Conservation (phyloP, 2,888 invertebrate species). For the Drosophila lacicola region DNA sequence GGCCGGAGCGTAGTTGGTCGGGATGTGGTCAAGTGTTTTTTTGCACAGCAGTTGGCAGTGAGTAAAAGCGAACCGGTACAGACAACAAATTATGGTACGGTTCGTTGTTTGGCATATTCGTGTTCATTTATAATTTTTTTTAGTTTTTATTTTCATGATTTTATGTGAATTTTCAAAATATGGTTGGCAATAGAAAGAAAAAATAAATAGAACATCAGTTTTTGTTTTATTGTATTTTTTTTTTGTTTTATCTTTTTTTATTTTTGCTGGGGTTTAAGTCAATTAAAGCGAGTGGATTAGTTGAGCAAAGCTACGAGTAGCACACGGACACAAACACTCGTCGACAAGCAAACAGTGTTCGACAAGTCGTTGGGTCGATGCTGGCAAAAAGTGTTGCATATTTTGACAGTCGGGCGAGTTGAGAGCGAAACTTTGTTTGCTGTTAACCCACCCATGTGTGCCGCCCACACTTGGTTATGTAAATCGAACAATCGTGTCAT, state of each 20-base stretch:
- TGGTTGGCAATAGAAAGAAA: slow-evolving; percentile 77
- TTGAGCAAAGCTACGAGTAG: slow-evolving; percentile 23
- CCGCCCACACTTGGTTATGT: slow-evolving; percentile 42
- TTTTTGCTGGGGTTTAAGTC: slow-evolving; percentile 23
- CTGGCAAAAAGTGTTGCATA: slow-evolving; percentile 42
- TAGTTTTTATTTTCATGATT: slow-evolving; percentile 39
- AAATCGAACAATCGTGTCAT: slow-evolving; percentile 71
- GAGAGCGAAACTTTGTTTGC: slow-evolving; percentile 33
- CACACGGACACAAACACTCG: neutral
- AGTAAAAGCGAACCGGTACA: slow-evolving; percentile 82
- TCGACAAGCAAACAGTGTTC: slow-evolving; percentile 14
- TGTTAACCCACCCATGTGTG: slow-evolving; percentile 18
- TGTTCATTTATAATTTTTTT: slow-evolving; percentile 26
- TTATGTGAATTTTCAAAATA: slow-evolving; percentile 50
- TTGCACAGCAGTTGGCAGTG: slow-evolving; percentile 82
- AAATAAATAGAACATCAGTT: slow-evolving; percentile 74
- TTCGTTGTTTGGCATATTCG: slow-evolving; percentile 51
- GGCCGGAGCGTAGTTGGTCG: neutral
- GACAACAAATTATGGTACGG: slow-evolving; percentile 59
- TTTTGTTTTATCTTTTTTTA: slow-evolving; percentile 7
- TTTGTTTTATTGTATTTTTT: slow-evolving; percentile 37
- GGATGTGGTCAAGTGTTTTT: slow-evolving; percentile 58
- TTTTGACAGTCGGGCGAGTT: slow-evolving; percentile 14
- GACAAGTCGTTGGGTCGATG: slow-evolving; percentile 2
- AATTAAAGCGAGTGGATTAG: slow-evolving; percentile 44